phyloP scores from a whole-genome alignment of 2,797 vertebrate genomes.

The Typhlichthys eigenmanni region DNA sequence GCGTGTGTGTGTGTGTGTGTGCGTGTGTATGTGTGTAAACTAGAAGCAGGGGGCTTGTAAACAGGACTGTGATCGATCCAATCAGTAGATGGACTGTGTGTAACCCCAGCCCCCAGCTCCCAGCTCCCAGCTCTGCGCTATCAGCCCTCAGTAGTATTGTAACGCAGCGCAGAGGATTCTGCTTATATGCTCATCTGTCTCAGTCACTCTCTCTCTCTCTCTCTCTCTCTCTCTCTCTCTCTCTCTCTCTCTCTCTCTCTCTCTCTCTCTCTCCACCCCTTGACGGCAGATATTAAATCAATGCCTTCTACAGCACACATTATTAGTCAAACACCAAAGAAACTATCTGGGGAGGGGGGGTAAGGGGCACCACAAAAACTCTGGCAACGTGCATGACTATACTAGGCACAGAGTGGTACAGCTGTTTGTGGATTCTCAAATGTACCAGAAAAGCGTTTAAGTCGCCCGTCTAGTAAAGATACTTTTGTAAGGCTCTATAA shows the following conservation, averaged over 20 bases:
- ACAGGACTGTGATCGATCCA: slow-evolving; percentile 25
- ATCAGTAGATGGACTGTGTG: slow-evolving; percentile 26
- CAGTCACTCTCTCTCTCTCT: neutral
- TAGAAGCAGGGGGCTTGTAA: slow-evolving; percentile 15
- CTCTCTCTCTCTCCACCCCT: slow-evolving; percentile 3
- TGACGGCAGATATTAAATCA: neutral
- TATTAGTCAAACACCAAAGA: no score
- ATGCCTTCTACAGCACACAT: neutral
- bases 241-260: neutral
- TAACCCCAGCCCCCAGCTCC: slow-evolving; percentile 2
- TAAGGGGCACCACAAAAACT: neutral
- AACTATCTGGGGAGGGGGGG: no score
- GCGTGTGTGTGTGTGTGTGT: neutral
- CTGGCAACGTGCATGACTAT: neutral
- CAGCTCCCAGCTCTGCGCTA: neutral
- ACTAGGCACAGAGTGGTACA: neutral
- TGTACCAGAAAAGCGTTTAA: neutral
- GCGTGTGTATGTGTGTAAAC: slow-evolving; percentile 7
- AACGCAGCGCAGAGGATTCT: slow-evolving; percentile 7
- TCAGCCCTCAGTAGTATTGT: slow-evolving; percentile 21
- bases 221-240: neutral
- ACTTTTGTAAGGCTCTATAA: neutral
- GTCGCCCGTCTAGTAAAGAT: neutral
- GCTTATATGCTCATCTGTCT: slow-evolving; percentile 46
- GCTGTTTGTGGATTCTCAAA: no score